Conservation (phyloP, 2,888 invertebrate species). For the Chrysopilus asiliformis region DNA sequence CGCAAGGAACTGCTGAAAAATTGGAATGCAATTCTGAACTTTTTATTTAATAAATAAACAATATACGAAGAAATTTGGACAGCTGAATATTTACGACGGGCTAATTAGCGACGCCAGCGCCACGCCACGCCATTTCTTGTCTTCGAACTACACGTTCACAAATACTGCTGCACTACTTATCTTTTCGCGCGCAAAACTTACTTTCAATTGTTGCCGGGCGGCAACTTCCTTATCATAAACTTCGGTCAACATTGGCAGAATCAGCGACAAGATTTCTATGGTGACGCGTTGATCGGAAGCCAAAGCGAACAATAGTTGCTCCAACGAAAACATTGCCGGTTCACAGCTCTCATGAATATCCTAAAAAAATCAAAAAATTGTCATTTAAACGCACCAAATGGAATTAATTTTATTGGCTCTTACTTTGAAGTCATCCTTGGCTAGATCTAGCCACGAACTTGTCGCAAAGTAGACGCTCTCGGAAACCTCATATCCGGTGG, state of each 20-base stretch:
- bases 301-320: slow-evolving; percentile 63
- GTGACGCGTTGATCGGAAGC: slow-evolving; percentile 53
- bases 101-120: no score
- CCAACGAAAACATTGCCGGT: slow-evolving; percentile 80
- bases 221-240: slow-evolving; percentile 47
- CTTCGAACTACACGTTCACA: no score
- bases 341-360: slow-evolving; percentile 73
- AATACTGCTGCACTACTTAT: no score
- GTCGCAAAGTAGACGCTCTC: slow-evolving; percentile 89
- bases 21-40: no score
- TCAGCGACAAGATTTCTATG: slow-evolving; percentile 48
- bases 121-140: no score
- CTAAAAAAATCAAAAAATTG: slow-evolving; percentile 33
- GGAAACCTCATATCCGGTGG: slow-evolving; percentile 76
- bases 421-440: slow-evolving; percentile 60
- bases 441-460: slow-evolving; percentile 59
- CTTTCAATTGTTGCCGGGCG: slow-evolving; percentile 47
- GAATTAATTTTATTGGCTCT: slow-evolving; percentile 11
- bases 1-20: no score
- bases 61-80: no score
- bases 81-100: no score
- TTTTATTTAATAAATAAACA: no score
- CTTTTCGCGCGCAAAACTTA: no score
- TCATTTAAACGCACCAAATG: not conserved
- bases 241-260: slow-evolving; percentile 44